These are phyloP conservation scores for Lithobates sylvaticus DNA, from an alignment of 2,797 vertebrate species.

Conservation along the genomic window DNA sequence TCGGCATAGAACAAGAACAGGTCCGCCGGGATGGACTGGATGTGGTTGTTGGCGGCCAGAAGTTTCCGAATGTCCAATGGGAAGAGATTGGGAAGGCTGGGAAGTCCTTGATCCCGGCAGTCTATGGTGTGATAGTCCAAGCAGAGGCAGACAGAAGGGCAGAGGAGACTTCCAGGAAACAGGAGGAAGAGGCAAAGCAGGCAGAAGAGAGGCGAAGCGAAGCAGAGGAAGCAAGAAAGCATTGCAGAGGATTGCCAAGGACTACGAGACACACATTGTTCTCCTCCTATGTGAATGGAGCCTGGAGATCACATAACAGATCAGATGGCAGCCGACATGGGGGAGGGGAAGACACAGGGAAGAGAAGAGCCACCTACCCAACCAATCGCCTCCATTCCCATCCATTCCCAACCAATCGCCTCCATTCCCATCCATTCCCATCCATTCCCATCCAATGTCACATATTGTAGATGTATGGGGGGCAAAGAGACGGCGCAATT, in stretches of 20 bases:
- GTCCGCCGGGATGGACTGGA: slow-evolving; percentile 89
- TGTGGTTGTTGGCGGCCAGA: slow-evolving; percentile 92
- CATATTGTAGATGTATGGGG: no score
- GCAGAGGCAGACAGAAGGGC: slow-evolving; percentile 90
- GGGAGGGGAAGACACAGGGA: slow-evolving; percentile 73
- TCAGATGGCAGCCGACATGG: slow-evolving; percentile 80
- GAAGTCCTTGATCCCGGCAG: slow-evolving; percentile 92
- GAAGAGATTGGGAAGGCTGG: slow-evolving; percentile 88
- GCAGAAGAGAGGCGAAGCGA: slow-evolving; percentile 80
- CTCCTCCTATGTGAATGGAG: slow-evolving; percentile 72
- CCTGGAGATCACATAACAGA: slow-evolving; percentile 86
- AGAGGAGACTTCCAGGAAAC: slow-evolving; percentile 80
- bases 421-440: no score
- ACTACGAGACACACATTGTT: slow-evolving; percentile 72
- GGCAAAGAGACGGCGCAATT: no score
- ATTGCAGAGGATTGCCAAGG: slow-evolving; percentile 76
- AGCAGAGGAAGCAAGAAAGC: slow-evolving; percentile 84
- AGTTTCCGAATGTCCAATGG: slow-evolving; percentile 94
- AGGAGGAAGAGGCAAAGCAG: slow-evolving; percentile 76
- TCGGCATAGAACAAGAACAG: slow-evolving; percentile 96
- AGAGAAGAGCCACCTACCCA: slow-evolving; percentile 46
- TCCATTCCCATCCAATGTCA: no score
- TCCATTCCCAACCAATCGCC: no score
- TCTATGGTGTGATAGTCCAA: slow-evolving; percentile 95
- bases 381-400: no score